Base-by-base conservation (phyloP, 1,140 invertebrate species). In the Ridgeia piscesae region DNA sequence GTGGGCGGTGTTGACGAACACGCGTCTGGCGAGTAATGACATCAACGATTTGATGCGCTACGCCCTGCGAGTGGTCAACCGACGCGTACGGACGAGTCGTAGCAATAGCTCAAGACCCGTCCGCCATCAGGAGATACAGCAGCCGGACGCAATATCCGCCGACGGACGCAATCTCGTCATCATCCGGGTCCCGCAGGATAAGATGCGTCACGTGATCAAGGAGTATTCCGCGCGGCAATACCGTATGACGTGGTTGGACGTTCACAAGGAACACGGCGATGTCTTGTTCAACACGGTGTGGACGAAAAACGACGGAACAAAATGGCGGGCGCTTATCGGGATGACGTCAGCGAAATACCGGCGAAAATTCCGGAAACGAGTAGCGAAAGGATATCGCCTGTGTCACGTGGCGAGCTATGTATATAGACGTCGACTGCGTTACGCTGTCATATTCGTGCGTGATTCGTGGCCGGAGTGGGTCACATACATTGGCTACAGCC, bases 11-110 rank as follows among this genome's bases (percentile, higher is more conserved):
- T 92, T 95, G 14, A 93, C 95, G 33, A 95, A 95, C 91, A 92
- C 94, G 50, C 95, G 95, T 94, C 91, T 95, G 9, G 93, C 94
- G 33, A 95, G 95, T 88, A 94, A 93, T 91, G 95, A 95, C 92
- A 91, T 95, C n/a, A 94, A 94, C 92, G 95, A 95, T 0, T 91
- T 95, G 42, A 93, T 95, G 9, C 95, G 94, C 93, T 95, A 94
- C 94, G 95, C 94, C 1, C 89, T 95, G 8, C 93, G 94, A 34
- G 89, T 88, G 91, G 50, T 91, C 8, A 91, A 92, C 35, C 88
- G 35, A 27, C 34, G 34, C 6, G 89, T 34, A 31, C 48, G n/a
- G 88, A 91, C 92, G 91, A 35, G 34, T 33, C 34, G 33, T 17
- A 48, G 35, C n/a, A 48, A 42, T 35, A 48, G 33, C 34, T 35